phyloP scores from a whole-genome alignment of 2,113 vertebrate genomes.

The Etheostoma spectabile region DNA sequence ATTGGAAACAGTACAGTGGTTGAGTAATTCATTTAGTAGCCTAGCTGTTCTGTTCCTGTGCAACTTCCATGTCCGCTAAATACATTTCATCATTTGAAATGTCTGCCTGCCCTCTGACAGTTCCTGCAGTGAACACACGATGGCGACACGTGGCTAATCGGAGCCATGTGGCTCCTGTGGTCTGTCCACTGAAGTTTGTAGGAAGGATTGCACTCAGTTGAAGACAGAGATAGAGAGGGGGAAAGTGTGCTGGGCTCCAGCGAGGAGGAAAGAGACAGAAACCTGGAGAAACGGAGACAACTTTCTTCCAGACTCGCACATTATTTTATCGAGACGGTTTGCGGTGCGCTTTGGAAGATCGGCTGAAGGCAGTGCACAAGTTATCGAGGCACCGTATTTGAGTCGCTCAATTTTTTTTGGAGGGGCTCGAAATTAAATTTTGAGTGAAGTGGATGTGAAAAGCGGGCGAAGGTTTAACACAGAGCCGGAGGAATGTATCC shows the following conservation, averaged over 20 bases:
- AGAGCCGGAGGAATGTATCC: slow-evolving; percentile 82
- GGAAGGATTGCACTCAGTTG: slow-evolving; percentile 66
- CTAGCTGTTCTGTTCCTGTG: not conserved
- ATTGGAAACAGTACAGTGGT: not conserved
- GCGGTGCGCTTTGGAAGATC: slow-evolving; percentile 18
- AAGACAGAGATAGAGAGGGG: slow-evolving; percentile 32
- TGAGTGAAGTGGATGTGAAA: slow-evolving; percentile 78
- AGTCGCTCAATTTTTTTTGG: not conserved
- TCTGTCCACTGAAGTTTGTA: slow-evolving; percentile 37
- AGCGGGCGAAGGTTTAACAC: slow-evolving; percentile 47
- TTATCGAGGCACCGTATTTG: not conserved
- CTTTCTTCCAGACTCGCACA: slow-evolving; percentile 27
- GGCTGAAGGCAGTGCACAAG: not conserved
- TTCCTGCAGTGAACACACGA: slow-evolving; percentile 64
- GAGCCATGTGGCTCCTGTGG: slow-evolving; percentile 71
- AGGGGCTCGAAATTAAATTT: slow-evolving; percentile 29
- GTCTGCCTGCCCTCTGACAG: not conserved
- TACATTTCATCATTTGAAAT: not conserved
- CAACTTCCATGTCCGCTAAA: too few species aligned
- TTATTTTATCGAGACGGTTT: not conserved
- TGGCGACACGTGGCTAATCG: slow-evolving; percentile 73
- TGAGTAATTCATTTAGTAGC: not conserved
- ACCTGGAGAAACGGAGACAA: slow-evolving; percentile 36
- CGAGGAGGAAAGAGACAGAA: slow-evolving; percentile 54
- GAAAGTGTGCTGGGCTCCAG: slow-evolving; percentile 50